These are phyloP conservation scores for Microcebus tavaratra DNA, from an alignment of 2,113 vertebrate genomes.

Conservation along the genomic window DNA sequence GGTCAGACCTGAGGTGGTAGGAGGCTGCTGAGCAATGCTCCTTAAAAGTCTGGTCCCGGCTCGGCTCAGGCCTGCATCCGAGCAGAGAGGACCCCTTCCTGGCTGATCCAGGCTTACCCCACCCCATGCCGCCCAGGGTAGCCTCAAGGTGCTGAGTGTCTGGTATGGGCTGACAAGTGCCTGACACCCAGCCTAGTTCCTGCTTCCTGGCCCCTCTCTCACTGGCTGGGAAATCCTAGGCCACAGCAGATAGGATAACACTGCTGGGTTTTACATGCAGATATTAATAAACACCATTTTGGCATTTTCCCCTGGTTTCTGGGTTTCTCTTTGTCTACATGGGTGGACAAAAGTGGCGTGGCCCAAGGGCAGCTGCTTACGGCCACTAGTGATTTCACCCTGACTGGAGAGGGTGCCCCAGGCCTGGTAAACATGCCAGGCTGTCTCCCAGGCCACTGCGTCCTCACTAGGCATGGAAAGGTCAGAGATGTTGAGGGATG, in stretches of 20 bases:
- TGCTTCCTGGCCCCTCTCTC: background rate
- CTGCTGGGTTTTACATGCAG: conserved; percentile 39
- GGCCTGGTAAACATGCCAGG: background rate
- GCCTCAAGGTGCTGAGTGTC: background rate
- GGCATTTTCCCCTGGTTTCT: conserved; percentile 40
- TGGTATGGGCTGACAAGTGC: background rate
- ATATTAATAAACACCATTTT: conserved; percentile 70
- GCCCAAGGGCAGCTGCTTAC: background rate
- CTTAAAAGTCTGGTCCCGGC: background rate
- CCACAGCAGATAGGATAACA: background rate
- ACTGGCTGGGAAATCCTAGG: conserved; percentile 8
- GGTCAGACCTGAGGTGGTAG: background rate
- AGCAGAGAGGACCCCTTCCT: background rate
- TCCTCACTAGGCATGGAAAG: background rate
- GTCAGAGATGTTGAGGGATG: conserved; percentile 50
- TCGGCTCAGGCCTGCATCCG: background rate
- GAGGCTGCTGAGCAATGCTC: background rate
- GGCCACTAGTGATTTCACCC: background rate
- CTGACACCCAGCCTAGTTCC: conserved; percentile 23
- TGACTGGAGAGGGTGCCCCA: background rate
- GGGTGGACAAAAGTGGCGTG: background rate
- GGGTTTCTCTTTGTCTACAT: conserved; percentile 35
- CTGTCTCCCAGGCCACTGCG: background rate
- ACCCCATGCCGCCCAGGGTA: background rate
- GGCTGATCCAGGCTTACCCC: background rate